Evolutionary conservation across 2,113 vertebrate species (phyloP), one percentile per base, ranked within the genome.

Genomic region (Pelmatolapia mariae): DNA sequence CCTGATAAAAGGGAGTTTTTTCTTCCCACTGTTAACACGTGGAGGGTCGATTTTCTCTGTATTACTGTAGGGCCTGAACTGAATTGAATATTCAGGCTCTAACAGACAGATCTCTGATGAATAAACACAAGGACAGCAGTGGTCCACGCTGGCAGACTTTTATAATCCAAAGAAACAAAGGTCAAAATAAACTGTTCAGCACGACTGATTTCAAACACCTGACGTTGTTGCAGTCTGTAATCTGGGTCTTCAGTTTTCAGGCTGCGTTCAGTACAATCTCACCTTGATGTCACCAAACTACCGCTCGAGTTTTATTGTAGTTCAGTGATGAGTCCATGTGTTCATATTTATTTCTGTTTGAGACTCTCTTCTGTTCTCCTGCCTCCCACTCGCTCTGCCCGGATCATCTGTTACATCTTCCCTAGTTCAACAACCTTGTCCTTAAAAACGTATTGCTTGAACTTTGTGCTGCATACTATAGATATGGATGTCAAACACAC

Each of bases 21-120:
- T 1, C 59, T 63, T 63, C 10, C 10, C 31, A 63, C 59, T 63
- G 59, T 63, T 36, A 16, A n/a, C 59, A 63, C 1, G 0, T 19
- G 57, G 29, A 6, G 1, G 59, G 5, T 19, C 3, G 19, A 0
- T 11, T 63, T 0, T 0, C 59, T 36, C 31, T 63, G 31, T 0
- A 36, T 63, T 1, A n/a, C 6, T 63, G 59, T 33, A 0, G 57
- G 16, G 57, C 19, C 16, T 61, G 29, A 61, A 31, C 26, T 31
- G 5, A 3, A 10, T 18, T 31, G 61, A 22, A 71, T 24, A 40
- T 0, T 71, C 36, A 24, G 66, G 66, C 13, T 43, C n/a, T 16
- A 3, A 24, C 66, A 24, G 66, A 71, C n/a, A 1, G 8, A 10
- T 15, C 2, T 24, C 36, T 43, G n/a, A 15, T 6, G n/a, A 6